Percentiles rank a stretch among this genome's conserved stretches.
Evolutionary conservation across 2,797 vertebrate species (phyloP).

Genomic region (Sitta carolinensis): DNA sequence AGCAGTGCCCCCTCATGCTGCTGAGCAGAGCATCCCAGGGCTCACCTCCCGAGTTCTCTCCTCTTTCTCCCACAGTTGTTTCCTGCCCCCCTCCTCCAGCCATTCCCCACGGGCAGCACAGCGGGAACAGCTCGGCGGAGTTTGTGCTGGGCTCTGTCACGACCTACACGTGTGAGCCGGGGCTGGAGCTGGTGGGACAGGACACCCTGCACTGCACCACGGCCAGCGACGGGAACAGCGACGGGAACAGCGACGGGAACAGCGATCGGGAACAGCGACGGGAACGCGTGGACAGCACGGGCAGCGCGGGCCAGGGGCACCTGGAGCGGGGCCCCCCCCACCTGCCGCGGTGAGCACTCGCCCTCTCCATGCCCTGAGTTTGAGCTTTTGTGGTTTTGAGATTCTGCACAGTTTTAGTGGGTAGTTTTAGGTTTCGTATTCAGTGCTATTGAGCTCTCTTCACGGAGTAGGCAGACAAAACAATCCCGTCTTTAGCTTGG

Average conservation of each 20-base stretch:
- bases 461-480: too few relatives aligned
- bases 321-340: neutral
- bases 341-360: neutral
- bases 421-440: too few relatives aligned
- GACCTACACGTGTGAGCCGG: neutral
- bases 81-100: neutral
- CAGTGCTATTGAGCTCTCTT: too few relatives aligned
- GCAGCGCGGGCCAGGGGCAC: neutral
- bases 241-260: too few relatives aligned
- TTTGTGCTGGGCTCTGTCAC: neutral
- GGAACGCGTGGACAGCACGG: too few relatives aligned
- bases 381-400: too few relatives aligned
- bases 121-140: fast-evolving
- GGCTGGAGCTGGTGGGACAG: neutral
- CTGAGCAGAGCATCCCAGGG: neutral
- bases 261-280: neutral
- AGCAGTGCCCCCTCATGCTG: neutral
- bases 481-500: too few relatives aligned
- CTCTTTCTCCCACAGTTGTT: neutral
- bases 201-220: neutral
- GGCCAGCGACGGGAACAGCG: neutral
- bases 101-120: neutral
- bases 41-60: neutral
- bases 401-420: too few relatives aligned
- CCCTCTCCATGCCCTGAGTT: too few relatives aligned